These are phyloP conservation scores for Synergus umbraculus DNA, from an alignment of 2,888 invertebrate species.

Conservation along the genomic window DNA sequence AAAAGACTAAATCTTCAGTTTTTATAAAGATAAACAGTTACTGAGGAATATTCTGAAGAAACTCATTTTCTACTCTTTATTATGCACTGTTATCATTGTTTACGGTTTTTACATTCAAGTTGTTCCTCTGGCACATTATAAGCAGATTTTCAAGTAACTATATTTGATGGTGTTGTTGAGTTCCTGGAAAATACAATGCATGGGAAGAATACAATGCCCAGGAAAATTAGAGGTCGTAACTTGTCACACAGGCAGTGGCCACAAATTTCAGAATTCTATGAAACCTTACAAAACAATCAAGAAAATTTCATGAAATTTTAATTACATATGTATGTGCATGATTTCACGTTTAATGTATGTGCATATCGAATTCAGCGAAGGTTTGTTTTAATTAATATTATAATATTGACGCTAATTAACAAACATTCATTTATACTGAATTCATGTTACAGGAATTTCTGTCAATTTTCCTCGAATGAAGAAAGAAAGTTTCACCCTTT, in stretches of 20 bases:
- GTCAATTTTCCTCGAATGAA: too few species aligned
- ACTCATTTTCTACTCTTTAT: conserved; percentile 13
- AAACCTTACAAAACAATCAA: not conserved
- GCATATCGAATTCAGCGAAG: not conserved
- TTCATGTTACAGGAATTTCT: too few species aligned
- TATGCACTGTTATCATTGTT: not conserved
- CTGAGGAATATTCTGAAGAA: not conserved
- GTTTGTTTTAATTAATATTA: not conserved
- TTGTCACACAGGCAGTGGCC: conserved; percentile 21
- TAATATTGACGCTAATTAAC: not conserved
- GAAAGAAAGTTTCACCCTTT: too few species aligned
- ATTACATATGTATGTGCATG: not conserved
- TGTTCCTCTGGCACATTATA: not conserved
- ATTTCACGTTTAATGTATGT: not conserved
- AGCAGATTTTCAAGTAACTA: conserved; percentile 19
- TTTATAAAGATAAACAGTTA: not conserved
- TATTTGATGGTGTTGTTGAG: conserved; percentile 4
- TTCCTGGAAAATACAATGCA: conserved; percentile 20
- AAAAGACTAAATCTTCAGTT: not conserved
- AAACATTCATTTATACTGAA: not conserved
- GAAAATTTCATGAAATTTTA: not conserved
- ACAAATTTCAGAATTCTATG: conserved; percentile 15
- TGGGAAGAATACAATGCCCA: conserved; percentile 21
- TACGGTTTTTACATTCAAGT: conserved; percentile 4
- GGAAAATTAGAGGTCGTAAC: conserved; percentile 30